Base-by-base conservation (phyloP, 2,113 vertebrate genomes). In the Saccopteryx bilineata region DNA sequence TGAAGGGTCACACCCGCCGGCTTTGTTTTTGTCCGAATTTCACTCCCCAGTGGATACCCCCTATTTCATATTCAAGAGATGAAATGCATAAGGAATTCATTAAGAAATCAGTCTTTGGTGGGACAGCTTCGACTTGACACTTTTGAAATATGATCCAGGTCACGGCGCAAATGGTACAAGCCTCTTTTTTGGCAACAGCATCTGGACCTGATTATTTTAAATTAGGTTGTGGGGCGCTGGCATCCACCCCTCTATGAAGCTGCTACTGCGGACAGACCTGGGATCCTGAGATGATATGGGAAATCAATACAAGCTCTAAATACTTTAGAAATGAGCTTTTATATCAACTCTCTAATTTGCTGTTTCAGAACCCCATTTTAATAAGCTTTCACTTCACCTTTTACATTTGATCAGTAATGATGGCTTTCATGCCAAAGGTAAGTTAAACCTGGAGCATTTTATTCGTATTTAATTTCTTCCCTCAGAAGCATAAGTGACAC, bases 201-300 rank as follows among this genome's bases (percentile, higher is more conserved):
- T 98, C 97, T 99, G 98, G 98, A 98, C 78, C 97, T 97, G 33
- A 98, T 98, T 98, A 98, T 96, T 98, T 96, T 96, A 96, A 97
- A 97, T 97, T 79, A 85, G 86, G n/a, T 95, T 96, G 94, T 94
- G 95, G 60, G 91, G 96, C 92, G 86, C 97, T 97, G 93, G 96
- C 79, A 93, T 95, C 96, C 80, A 96, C 85, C 90, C 88, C 91
- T 96, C 95, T 93, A 60, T 39, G 46, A 78, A 68, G 3, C 60
- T 65, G 90, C 92, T 93, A 80, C 90, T 95, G 80, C 79, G 24
- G 28, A 50, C 76, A 78, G 84, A 48, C 46, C 50, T 31, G 12
- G 46, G 13, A 18, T 80, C 33, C n/a, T 9, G 9, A 87, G 63
- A 39, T 65, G 46, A 69, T 24, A 56, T 33, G 15, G 46, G 83